phyloP scores from a whole-genome alignment of 2,888 invertebrate genomes.

The Macrosiphum euphorbiae region DNA sequence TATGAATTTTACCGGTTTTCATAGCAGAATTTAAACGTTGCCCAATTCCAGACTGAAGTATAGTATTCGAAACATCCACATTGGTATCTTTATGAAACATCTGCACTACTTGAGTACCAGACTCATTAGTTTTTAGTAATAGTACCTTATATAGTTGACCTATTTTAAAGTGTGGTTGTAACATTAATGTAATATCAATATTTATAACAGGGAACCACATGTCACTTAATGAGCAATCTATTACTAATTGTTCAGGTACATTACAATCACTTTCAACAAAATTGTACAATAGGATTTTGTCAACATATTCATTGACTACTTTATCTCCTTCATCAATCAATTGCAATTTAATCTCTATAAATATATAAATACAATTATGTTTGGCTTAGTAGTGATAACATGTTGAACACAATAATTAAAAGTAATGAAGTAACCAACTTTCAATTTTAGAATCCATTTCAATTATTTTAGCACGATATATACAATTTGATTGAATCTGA shows the following conservation, averaged over 20 bases:
- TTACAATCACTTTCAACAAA: conserved; percentile 47
- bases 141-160: neutral
- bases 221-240: conserved; percentile 44
- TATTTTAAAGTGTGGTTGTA: conserved; percentile 47
- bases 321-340: conserved; percentile 51
- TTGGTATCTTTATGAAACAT: conserved; percentile 44
- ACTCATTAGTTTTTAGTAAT: conserved; percentile 12
- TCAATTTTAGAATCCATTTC: conserved; percentile 41
- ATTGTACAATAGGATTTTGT: conserved; percentile 43
- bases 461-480: conserved; percentile 51
- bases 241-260: conserved; percentile 46
- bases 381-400: neutral
- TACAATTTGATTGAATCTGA: neutral
- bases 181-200: conserved; percentile 19
- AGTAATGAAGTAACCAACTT: conserved; percentile 43
- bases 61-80: conserved; percentile 48
- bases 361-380: neutral
- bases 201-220: conserved; percentile 58
- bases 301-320: conserved; percentile 40
- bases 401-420: neutral
- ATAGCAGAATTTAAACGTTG: conserved; percentile 52
- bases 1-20: conserved; percentile 45
- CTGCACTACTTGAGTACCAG: conserved; percentile 30
- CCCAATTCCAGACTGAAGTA: conserved; percentile 53
- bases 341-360: conserved; percentile 48